phyloP scores from a whole-genome alignment of 2,113 vertebrate genomes.

The Strix aluco region DNA sequence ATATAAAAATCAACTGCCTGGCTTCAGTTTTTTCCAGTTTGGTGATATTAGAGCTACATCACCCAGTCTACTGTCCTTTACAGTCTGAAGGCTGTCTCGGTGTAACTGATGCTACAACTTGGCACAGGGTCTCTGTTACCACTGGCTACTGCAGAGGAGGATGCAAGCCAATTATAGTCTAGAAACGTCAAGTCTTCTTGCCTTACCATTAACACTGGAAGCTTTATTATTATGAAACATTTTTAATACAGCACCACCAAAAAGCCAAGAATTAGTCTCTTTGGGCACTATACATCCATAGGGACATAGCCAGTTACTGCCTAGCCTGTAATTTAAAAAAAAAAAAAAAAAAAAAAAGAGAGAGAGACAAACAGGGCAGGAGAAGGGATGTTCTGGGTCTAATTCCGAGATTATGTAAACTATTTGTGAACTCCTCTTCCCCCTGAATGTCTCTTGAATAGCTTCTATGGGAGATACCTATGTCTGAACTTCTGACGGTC shows the following conservation, averaged over 20 bases:
- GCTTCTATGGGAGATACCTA: neutral
- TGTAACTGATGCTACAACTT: slow-evolving; percentile 17
- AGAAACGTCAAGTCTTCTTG: slow-evolving; percentile 29
- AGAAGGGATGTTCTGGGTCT: neutral
- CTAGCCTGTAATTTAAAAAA: neutral
- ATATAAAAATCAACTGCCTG: slow-evolving; percentile 53
- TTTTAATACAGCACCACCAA: neutral
- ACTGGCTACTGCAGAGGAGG: slow-evolving; percentile 34
- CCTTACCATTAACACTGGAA: neutral
- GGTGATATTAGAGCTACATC: slow-evolving; percentile 35
- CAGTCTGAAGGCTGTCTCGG: neutral
- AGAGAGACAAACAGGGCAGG: neutral
- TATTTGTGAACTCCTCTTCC: neutral
- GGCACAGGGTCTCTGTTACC: slow-evolving; percentile 31
- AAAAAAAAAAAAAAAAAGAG: neutral
- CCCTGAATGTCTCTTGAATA: neutral
- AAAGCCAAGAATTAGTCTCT: neutral
- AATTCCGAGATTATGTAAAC: neutral
- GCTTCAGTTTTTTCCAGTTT: slow-evolving; percentile 43
- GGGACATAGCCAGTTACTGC: neutral
- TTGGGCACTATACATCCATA: neutral
- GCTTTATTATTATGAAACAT: neutral
- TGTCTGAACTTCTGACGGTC: neutral
- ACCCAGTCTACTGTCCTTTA: neutral
- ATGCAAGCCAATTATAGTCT: slow-evolving; percentile 6